phyloP scores from a whole-genome alignment of 2,888 invertebrate genomes.

The Notodonta dromedarius region DNA sequence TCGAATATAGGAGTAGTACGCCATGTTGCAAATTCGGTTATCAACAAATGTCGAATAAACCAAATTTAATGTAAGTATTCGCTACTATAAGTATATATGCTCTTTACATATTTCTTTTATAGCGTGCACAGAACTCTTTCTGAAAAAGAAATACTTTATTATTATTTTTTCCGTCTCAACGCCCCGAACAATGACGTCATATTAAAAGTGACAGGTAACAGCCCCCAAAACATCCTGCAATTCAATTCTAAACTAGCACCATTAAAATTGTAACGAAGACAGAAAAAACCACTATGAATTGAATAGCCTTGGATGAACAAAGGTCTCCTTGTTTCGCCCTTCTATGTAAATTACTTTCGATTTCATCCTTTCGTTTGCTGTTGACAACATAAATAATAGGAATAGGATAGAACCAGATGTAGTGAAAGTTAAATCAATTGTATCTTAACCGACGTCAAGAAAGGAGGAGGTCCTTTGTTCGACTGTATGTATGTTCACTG shows the following conservation, averaged over 20 bases:
- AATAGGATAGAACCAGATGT: background rate
- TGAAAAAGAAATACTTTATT: too few species aligned
- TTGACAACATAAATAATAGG: constrained; percentile 57
- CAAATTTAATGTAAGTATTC: too few species aligned
- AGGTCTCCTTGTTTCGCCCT: constrained; percentile 47
- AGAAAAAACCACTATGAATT: constrained; percentile 45
- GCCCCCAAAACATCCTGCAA: constrained; percentile 33
- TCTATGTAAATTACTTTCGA: constrained; percentile 69
- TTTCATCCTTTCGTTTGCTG: constrained; percentile 58
- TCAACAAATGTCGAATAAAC: too few species aligned
- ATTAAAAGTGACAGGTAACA: background rate
- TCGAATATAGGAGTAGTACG: too few species aligned
- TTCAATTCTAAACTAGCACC: constrained; percentile 50
- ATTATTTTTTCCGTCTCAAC: background rate
- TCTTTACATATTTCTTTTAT: too few species aligned
- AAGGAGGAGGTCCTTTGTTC: too few species aligned
- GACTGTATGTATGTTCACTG: too few species aligned
- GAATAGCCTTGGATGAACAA: constrained; percentile 38
- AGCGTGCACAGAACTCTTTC: too few species aligned
- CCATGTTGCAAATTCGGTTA: too few species aligned
- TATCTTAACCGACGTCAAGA: background rate
- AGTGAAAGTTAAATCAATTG: background rate
- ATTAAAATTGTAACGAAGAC: constrained; percentile 37
- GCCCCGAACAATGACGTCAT: background rate
- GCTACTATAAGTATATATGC: too few species aligned